Conservation (phyloP, 2,888 invertebrate species). For the Drosophila ustulata region DNA sequence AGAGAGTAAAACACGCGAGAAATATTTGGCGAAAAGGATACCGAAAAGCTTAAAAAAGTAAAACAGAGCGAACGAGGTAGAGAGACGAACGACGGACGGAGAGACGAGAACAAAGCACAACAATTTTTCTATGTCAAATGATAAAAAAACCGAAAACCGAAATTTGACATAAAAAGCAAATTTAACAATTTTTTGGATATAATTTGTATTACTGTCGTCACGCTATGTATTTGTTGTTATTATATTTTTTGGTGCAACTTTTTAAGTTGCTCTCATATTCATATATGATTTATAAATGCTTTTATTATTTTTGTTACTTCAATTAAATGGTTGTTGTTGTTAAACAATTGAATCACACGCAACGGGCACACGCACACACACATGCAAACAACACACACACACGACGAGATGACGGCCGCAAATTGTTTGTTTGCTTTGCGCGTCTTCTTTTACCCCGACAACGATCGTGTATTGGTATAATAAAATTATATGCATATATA, state of each 20-base stretch:
- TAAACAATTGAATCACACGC: slow-evolving; percentile 66
- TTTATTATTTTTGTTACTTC: slow-evolving; percentile 35
- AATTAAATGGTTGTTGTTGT: slow-evolving; percentile 34
- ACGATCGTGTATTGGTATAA: slow-evolving; percentile 36
- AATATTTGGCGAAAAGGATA: slow-evolving; percentile 31
- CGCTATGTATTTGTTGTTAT: slow-evolving; percentile 12
- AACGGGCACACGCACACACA: slow-evolving; percentile 31
- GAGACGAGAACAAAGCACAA: slow-evolving; percentile 18
- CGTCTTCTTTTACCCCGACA: slow-evolving; percentile 37
- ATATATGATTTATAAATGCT: slow-evolving; percentile 1
- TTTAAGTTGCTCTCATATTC: slow-evolving; percentile 7
- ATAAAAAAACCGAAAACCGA: slow-evolving; percentile 12
- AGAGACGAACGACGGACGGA: background rate
- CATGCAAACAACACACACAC: slow-evolving; percentile 25
- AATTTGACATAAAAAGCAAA: slow-evolving; percentile 29
- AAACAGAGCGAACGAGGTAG: slow-evolving; percentile 14
- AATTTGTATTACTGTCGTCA: slow-evolving; percentile 15
- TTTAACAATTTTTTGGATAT: slow-evolving; percentile 23
- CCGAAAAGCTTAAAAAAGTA: slow-evolving; percentile 31
- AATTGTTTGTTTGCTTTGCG: slow-evolving; percentile 54
- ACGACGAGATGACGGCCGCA: slow-evolving; percentile 52
- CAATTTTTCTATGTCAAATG: slow-evolving; percentile 9
- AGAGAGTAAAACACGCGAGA: slow-evolving; percentile 18
- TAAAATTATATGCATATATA: slow-evolving; percentile 18
- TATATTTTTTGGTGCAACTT: slow-evolving; percentile 13